Evolutionary conservation across 2,113 vertebrate genomes (phyloP).

Genomic region (Leptosomus discolor): DNA sequence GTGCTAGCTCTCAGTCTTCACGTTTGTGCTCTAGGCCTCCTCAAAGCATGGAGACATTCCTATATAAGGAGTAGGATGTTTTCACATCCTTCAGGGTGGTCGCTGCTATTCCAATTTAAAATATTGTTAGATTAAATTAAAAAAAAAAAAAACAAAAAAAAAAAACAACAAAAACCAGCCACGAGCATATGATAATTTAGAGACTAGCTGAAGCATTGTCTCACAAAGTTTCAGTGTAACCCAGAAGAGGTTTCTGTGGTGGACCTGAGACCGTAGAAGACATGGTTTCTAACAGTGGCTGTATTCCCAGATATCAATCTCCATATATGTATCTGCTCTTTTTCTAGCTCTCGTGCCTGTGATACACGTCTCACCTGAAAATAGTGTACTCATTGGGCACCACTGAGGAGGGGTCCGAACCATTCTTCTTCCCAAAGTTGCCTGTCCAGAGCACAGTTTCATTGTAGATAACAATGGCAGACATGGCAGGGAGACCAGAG

Average conservation of each 20-base stretch:
- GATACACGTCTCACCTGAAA: conserved; percentile 80
- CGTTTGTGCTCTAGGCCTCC: not conserved
- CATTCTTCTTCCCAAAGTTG: conserved; percentile 87
- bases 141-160: not conserved
- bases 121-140: not conserved
- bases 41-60: not conserved
- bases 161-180: too few relatives aligned
- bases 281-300: fast-evolving
- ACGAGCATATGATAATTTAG: not conserved
- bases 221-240: not conserved
- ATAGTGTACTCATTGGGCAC: conserved; percentile 85
- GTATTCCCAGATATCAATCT: not conserved
- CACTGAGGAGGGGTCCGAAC: conserved; percentile 78
- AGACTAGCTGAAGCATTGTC: not conserved
- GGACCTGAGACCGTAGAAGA: too few relatives aligned
- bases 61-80: not conserved
- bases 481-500: conserved; percentile 81
- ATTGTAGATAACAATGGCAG: conserved; percentile 86
- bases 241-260: not conserved
- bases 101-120: not conserved
- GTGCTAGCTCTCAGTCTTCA: not conserved
- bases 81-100: not conserved
- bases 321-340: fast-evolving
- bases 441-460: conserved; percentile 92
- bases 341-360: not conserved